These are phyloP conservation scores for Cheilosia scutellata DNA, from an alignment of 2,888 invertebrate genomes.

Conservation along the genomic window DNA sequence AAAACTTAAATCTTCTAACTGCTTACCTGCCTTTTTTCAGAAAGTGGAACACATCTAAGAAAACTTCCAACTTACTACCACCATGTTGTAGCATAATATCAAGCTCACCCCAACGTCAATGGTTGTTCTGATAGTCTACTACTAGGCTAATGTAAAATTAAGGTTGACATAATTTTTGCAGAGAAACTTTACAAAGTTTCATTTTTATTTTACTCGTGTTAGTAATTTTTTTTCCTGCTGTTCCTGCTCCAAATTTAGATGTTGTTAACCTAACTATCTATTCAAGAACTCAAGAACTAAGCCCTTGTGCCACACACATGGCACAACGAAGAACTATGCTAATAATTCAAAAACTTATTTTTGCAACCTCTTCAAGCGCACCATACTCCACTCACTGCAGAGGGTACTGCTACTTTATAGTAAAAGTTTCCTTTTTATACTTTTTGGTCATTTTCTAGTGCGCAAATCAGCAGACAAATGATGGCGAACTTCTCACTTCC, in stretches of 20 bases:
- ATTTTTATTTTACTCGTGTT: conserved; percentile 30
- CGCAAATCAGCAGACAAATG: conserved; percentile 61
- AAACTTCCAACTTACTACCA: too few relatives aligned
- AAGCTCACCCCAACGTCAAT: background rate
- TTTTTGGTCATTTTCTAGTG: conserved; percentile 19
- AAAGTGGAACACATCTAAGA: too few relatives aligned
- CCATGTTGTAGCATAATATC: background rate
- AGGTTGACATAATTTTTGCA: conserved; percentile 58
- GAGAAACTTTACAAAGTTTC: conserved; percentile 43
- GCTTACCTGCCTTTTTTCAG: too few relatives aligned
- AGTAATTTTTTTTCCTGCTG: background rate
- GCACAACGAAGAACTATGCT: conserved; percentile 59
- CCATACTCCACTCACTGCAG: background rate
- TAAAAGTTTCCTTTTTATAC: conserved; percentile 47
- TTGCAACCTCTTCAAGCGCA: background rate
- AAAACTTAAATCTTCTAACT: too few relatives aligned
- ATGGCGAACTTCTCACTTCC: conserved; percentile 63
- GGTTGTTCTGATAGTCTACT: background rate
- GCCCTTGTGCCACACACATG: conserved; percentile 66
- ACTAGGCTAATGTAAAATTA: conserved; percentile 60
- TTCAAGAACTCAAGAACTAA: conserved; percentile 59
- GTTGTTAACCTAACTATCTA: conserved; percentile 64
- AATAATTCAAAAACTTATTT: conserved; percentile 67
- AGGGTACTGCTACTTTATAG: conserved; percentile 43
- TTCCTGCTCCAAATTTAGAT: conserved; percentile 48